Evolutionary conservation across 2,113 vertebrate genomes (phyloP), one percentile per base, ranked within the genome.

Genomic region (Lasiurus cinereus): DNA sequence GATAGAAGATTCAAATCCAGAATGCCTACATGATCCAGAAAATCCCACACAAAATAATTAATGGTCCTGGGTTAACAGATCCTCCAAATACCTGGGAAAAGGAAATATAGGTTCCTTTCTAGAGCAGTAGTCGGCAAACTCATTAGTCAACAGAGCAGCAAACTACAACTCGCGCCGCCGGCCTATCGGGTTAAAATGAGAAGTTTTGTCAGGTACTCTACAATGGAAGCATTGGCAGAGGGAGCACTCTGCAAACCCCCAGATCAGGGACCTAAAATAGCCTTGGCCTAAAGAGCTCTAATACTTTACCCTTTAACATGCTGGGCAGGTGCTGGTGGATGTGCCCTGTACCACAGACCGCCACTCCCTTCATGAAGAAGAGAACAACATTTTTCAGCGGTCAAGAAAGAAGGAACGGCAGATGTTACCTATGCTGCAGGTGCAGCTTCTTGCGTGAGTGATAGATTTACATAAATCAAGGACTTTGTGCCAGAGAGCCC

Each of bases 281-380:
- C 48, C 78, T 33, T 64, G 73, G 46, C 27, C 64, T 67, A 56
- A 93, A 33, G 39, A 91, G 31, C 39, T 62, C 62, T 96, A 77
- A 90, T 33, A 6, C 36, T 87, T 78, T 52, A 72, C 76, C 18
- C 56, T 80, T 88, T 83, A 43, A 77, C 19, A 33, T n/a, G 46
- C 56, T 89, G 87, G 69, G 50, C 97, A 99, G 99, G 99, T 99
- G 27, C 98, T 99, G 73, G 99, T 99, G 89, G 99, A 99, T 36
- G 99, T 99, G 46, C 99, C 99, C 46, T 99, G 99, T 96, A 99
- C 99, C 2, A 99, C 99, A 8, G 99, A 99, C 98, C 98, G 99
- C 88, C 99, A 99, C 91, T 99, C 99, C 0, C 97, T 99, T 39
- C 97, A 97, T 76, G 99, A 99, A 92, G 98, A 99, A 0, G 99